Evolutionary conservation across 2,113 vertebrate species (phyloP).

Genomic region (Eretmodus cyanostictus): DNA sequence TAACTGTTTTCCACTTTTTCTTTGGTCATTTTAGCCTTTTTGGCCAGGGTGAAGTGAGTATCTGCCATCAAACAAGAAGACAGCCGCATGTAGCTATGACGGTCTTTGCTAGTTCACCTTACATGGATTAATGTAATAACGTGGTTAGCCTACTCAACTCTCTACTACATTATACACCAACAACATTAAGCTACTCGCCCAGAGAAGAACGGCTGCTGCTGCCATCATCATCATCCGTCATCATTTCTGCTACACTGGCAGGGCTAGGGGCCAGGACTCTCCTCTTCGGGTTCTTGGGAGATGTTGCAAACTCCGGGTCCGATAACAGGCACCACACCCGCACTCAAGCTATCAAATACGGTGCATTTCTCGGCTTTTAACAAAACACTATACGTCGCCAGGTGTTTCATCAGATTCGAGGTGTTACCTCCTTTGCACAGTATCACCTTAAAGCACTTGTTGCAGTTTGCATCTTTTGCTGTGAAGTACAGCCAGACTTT

Average conservation of each 20-base stretch:
- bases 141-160: background rate
- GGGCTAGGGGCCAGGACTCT: no score
- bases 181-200: no score
- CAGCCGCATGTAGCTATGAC: accelerated
- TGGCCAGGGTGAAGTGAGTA: accelerated
- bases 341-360: background rate
- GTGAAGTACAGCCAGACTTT: background rate
- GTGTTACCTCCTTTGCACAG: background rate
- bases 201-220: no score
- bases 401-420: accelerated
- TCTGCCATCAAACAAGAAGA: background rate
- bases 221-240: no score
- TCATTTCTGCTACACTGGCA: no score
- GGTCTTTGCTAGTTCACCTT: accelerated
- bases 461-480: accelerated
- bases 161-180: no score
- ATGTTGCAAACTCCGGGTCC: no score
- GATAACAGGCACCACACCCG: no score
- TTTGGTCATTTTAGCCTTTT: background rate
- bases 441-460: background rate
- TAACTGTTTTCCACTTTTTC: no score
- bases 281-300: accelerated
- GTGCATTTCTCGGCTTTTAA: accelerated
- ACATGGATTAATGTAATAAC: background rate
- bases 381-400: accelerated